Evolutionary conservation across 1,140 invertebrate genomes (phyloP), one percentile per base, ranked within the genome.

Genomic region (Nomia melanderi): DNA sequence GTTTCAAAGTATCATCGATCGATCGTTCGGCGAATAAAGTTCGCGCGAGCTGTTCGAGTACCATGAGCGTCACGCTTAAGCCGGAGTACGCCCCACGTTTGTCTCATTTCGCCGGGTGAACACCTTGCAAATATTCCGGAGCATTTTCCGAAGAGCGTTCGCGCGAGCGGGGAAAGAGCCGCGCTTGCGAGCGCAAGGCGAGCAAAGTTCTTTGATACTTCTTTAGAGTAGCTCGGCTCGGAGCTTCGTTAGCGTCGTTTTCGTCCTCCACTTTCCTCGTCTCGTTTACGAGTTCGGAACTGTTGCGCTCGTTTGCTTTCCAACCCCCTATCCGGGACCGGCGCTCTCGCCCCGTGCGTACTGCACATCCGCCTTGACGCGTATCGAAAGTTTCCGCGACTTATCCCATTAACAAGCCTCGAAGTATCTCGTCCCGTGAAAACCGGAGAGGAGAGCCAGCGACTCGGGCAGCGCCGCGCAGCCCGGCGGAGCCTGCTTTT

Each of bases 331-430:
- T 39, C 36, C 36, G 36, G 11, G 36, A 39, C 8, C 36, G 36
- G 36, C 36, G 36, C 41, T 14, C 39, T 12, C 9, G 17, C 56
- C 20, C 47, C 36, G 11, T 44, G 44, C 50, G 66, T 76, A 62
- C 80, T 83, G 72, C 84, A 73, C 84, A 66, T 83, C 65, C 80
- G 63, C 76, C 77, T 79, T 56, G 81, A 79, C 70, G 59, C 39
- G 79, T 78, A 83, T 83, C 81, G 81, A 83, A 77, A 86, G 60
- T 86, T 88, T 86, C 79, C 87, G 69, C 78, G 82, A 79, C 84
- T 89, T 84, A 85, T 87, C 86, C 82, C 80, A 86, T 87, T 88
- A 88, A 82, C 85, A 77, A 80, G 70, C 66, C 57, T 57, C 70
- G 29, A 66, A 67, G 41, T 78, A 47, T 67, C 67, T 60, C 67